These are phyloP conservation scores for Chionodraco myersi DNA, from an alignment of 2,113 vertebrate genomes.

Conservation along the genomic window DNA sequence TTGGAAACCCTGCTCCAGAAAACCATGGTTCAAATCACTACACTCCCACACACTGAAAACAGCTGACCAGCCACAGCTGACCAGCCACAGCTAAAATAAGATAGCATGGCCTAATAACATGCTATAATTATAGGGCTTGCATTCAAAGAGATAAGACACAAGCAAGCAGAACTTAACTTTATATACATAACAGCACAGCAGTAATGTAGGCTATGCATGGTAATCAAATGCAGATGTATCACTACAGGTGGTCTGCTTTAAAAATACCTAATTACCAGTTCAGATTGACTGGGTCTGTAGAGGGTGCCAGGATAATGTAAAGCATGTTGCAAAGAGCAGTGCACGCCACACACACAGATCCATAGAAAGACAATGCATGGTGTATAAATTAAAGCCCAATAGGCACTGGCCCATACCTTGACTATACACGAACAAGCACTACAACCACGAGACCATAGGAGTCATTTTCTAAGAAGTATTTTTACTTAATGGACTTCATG, in stretches of 20 bases:
- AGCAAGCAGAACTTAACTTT: conserved; percentile 22
- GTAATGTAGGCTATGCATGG: neutral
- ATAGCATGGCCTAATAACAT: conserved; percentile 43
- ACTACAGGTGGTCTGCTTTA: conserved; percentile 34
- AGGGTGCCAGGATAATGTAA: neutral
- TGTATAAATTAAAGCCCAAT: neutral
- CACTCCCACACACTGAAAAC: conserved; percentile 35
- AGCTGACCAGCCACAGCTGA: conserved; percentile 60
- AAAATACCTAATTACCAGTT: conserved; percentile 11
- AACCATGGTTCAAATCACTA: conserved; percentile 32
- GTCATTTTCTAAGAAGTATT: neutral
- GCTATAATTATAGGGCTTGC: conserved; percentile 43
- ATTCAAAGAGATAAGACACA: conserved; percentile 31
- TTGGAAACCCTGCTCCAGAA: conserved; percentile 7
- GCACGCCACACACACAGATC: too few relatives aligned
- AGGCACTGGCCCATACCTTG: neutral
- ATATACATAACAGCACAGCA: neutral
- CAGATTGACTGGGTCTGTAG: conserved; percentile 21
- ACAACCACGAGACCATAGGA: neutral
- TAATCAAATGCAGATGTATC: conserved; percentile 37
- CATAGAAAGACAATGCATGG: too few relatives aligned
- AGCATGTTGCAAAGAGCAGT: neutral
- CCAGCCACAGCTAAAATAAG: conserved; percentile 43
- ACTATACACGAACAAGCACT: neutral
- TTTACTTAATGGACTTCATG: neutral